Evolutionary conservation across 2,113 vertebrate genomes (phyloP).

Genomic region (Podarcis muralis): DNA sequence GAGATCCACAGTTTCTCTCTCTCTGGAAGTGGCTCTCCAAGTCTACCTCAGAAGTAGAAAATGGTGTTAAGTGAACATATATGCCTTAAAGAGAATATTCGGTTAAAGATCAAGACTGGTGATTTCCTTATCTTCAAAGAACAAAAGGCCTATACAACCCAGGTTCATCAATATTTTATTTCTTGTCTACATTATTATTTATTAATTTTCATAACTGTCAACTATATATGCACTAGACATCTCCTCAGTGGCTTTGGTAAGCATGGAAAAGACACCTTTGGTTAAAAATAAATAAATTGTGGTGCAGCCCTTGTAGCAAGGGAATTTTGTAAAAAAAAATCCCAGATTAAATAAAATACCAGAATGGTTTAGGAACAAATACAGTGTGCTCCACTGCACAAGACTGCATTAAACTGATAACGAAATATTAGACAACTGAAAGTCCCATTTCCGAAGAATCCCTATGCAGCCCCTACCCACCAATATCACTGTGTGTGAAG

Average conservation of each 20-base stretch:
- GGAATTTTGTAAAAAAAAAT: too few species aligned
- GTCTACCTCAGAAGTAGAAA: constrained; percentile 49
- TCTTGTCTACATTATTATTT: not conserved
- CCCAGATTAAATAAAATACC: not conserved
- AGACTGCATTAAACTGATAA: not conserved
- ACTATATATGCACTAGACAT: not conserved
- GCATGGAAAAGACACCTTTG: not conserved
- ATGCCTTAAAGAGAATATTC: constrained; percentile 35
- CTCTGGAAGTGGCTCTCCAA: constrained; percentile 14
- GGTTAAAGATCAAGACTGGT: constrained; percentile 41
- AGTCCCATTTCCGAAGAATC: not conserved
- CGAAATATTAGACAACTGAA: not conserved
- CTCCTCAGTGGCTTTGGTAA: not conserved
- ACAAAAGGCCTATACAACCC: constrained; percentile 44
- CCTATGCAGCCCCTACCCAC: not conserved
- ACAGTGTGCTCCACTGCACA: not conserved
- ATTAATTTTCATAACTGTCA: not conserved
- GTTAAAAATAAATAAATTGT: not conserved
- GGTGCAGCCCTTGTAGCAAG: too few species aligned
- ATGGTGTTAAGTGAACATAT: constrained; percentile 35
- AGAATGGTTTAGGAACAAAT: not conserved
- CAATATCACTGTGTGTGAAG: not conserved
- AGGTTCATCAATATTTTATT: constrained; percentile 26
- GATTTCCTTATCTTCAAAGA: constrained; percentile 42
- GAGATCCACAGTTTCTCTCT: not conserved